phyloP scores from a whole-genome alignment of 1,140 invertebrate species.

The Drosophila fuyamai region DNA sequence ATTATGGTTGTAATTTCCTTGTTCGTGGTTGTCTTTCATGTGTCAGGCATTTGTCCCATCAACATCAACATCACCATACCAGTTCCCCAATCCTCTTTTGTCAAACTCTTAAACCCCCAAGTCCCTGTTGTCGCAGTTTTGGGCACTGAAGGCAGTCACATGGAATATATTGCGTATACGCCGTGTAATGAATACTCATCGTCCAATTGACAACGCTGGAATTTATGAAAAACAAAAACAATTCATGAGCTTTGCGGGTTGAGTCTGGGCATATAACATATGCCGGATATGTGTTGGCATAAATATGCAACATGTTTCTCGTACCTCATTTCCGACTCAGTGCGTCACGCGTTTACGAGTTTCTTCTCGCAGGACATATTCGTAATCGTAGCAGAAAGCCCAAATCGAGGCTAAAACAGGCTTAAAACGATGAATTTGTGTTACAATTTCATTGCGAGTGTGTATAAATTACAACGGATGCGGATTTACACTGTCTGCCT shows the following conservation, averaged over 20 bases:
- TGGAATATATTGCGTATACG: conserved; percentile 73
- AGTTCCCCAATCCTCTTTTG: neutral
- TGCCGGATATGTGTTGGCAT: conserved; percentile 17
- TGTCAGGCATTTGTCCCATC: conserved; percentile 69
- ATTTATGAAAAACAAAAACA: conserved; percentile 74
- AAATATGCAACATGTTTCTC: conserved; percentile 71
- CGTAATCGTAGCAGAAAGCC: conserved; percentile 9
- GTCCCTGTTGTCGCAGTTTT: neutral
- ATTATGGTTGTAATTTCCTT: conserved; percentile 71
- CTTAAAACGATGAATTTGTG: conserved; percentile 30
- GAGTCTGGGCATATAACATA: conserved; percentile 1
- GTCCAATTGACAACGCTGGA: conserved; percentile 60
- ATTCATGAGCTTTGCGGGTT: conserved; percentile 30
- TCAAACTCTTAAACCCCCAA: conserved; percentile 3
- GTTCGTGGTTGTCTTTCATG: conserved; percentile 45
- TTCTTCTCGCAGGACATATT: conserved; percentile 8
- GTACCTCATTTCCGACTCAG: conserved; percentile 45
- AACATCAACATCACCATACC: conserved; percentile 8
- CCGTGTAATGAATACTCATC: conserved; percentile 63
- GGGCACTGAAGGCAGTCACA: conserved; percentile 20
- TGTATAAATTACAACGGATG: conserved; percentile 64
- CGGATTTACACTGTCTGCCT: conserved; percentile 54
- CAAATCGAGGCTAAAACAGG: conserved; percentile 9
- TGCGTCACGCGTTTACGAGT: conserved; percentile 38
- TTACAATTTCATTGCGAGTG: conserved; percentile 33